Evolutionary conservation across 2,797 vertebrate genomes (phyloP), one percentile per base, ranked within the genome.

Genomic region (Microctenopoma steveboyesi): DNA sequence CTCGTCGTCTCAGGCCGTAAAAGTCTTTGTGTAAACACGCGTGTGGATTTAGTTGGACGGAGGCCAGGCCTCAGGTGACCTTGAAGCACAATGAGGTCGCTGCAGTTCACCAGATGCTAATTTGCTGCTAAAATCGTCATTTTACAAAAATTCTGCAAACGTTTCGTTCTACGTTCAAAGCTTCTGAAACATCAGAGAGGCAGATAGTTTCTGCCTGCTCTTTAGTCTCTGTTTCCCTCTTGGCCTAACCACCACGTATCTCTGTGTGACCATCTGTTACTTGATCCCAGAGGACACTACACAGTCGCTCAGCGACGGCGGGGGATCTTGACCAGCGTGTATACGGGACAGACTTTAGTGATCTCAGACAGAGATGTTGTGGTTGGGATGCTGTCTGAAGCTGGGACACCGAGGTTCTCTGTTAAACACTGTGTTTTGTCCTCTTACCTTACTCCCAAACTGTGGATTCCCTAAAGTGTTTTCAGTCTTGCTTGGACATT

Each of bases 31-130:
- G 49, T 54, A 69, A 79, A 76, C 1, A 64, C 1, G 0, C 15
- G 39, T 76, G 73, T 81, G 76, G 70, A 74, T 69, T 74, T 43
- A 59, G 74, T 70, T 65, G 22, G 75, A 2, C 9, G 6, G 11
- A 3, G 28, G 27, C 22, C 22, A 22, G 22, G 22, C 22, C 22
- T 22, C 1, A 7, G 22, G 61, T 64, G 81, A 88, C 85, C 81
- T 76, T 52, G 61, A 57, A 56, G 59, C 62, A 61, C 76, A 65
- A 69, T 55, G 66, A 22, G 22, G 22, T 22, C 22, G 22, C 22
- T 22, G 22, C 22, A 22, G 22, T 22, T 22, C 22, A 22, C 22
- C 22, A 22, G 22, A 22, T 22, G 22, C 22, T 22, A 22, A 22
- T 22, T 22, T 22, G 22, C 22, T 22, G 22, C 22, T 22, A 22